Conservation (phyloP, 2,888 invertebrate genomes). For the Hyposoter dolosus region DNA sequence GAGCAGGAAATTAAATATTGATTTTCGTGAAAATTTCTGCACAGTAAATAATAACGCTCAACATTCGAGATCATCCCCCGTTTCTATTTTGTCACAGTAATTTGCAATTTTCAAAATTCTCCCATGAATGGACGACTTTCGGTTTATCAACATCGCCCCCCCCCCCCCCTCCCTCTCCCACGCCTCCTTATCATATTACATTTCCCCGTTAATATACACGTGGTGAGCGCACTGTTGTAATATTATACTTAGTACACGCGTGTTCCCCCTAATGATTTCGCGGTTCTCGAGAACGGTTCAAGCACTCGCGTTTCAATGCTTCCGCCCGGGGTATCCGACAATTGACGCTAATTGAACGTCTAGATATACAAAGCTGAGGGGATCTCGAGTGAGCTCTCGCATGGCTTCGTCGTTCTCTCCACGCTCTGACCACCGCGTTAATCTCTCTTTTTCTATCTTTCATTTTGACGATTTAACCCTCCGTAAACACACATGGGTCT, state of each 20-base stretch:
- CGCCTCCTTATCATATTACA: slow-evolving; percentile 20
- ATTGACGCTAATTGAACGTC: slow-evolving; percentile 74
- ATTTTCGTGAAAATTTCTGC: too few relatives aligned
- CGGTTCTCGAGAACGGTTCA: slow-evolving; percentile 37
- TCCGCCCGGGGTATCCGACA: slow-evolving; percentile 66
- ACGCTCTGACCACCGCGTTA: neutral
- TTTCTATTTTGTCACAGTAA: too few relatives aligned
- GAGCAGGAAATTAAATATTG: too few relatives aligned
- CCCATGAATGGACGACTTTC: too few relatives aligned
- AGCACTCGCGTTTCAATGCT: slow-evolving; percentile 61
- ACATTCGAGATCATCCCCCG: too few relatives aligned
- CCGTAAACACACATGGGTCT: too few relatives aligned
- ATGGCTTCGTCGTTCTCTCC: neutral
- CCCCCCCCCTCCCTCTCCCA: too few relatives aligned
- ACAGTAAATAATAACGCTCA: too few relatives aligned
- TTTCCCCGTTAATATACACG: slow-evolving; percentile 37
- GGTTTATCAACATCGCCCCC: too few relatives aligned
- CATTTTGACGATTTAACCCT: neutral
- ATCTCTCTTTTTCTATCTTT: neutral
- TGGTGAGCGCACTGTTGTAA: slow-evolving; percentile 11
- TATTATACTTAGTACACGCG: slow-evolving; percentile 29
- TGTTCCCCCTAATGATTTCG: slow-evolving; percentile 55
- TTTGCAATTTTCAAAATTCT: too few relatives aligned
- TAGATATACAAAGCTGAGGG: slow-evolving; percentile 47
- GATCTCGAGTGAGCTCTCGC: slow-evolving; percentile 16